These are phyloP conservation scores for human (Homo sapiens) DNA, from an alignment of 2,113 vertebrate species.

Conservation along the genomic window GRCh38 chr7:21023001-21023500, in stretches of 20 bases:
- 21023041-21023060: background rate
- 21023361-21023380: conserved; percentile 3
- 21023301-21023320: background rate
- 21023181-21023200: background rate
- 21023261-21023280: background rate
- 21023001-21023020: background rate
- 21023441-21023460: background rate
- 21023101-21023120: background rate
- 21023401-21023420: background rate
- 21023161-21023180: background rate
- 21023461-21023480: background rate
- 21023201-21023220: background rate
- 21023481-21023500: background rate
- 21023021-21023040: background rate
- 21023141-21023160: background rate
- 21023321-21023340: background rate
- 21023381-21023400: conserved; percentile 3
- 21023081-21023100: background rate
- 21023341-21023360: background rate
- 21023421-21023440: background rate
- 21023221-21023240: background rate
- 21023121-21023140: background rate
- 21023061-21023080: background rate
- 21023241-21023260: background rate
- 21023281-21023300: background rate